These are phyloP conservation scores for Jordanella pulchra DNA, from an alignment of 2,797 vertebrate species.

Conservation along the genomic window DNA sequence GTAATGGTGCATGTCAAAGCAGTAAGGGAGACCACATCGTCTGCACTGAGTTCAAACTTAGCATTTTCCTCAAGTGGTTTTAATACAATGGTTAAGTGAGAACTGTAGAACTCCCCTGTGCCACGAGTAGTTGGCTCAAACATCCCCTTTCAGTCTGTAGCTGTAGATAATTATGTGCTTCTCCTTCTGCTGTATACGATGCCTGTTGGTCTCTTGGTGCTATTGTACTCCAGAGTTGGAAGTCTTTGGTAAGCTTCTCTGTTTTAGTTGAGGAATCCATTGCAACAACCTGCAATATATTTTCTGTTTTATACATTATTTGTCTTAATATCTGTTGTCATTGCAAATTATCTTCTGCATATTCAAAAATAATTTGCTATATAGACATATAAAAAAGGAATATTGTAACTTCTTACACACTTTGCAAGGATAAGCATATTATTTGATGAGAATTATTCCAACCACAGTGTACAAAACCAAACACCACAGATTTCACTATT, in stretches of 20 bases:
- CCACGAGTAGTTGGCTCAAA: background rate
- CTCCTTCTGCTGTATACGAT: slow-evolving; percentile 2
- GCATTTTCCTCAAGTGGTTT: background rate
- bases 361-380: background rate
- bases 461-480: background rate
- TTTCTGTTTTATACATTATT: too few relatives aligned
- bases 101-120: background rate
- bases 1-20: background rate
- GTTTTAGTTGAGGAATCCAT: slow-evolving; percentile 14
- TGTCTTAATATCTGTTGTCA: background rate
- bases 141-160: background rate
- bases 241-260: slow-evolving; percentile 18
- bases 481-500: background rate
- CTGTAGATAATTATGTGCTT: slow-evolving; percentile 35
- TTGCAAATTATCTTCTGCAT: background rate
- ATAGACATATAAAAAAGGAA: too few relatives aligned
- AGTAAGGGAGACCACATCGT: too few relatives aligned
- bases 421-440: too few relatives aligned
- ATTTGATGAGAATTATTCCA: too few relatives aligned
- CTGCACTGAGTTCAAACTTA: background rate
- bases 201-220: background rate
- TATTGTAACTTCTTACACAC: too few relatives aligned
- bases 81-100: background rate
- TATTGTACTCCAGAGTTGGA: background rate
- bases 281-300: background rate